These are phyloP conservation scores for Drosophila peninsularis DNA, from an alignment of 2,888 invertebrate genomes.

Conservation along the genomic window DNA sequence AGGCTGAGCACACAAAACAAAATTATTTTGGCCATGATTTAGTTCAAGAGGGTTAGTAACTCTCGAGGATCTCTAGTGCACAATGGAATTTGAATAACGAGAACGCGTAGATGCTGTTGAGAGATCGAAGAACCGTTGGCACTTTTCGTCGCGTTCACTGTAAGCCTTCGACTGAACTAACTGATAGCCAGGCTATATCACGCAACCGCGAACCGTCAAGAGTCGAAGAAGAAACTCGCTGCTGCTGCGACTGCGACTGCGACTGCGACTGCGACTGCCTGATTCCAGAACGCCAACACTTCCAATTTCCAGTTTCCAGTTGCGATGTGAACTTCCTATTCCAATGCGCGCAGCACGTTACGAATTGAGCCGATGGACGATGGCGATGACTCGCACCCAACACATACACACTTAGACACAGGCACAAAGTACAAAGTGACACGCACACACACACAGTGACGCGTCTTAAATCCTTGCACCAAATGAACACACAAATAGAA, in stretches of 20 bases:
- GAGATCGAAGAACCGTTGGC: constrained; percentile 61
- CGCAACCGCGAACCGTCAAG: constrained; percentile 72
- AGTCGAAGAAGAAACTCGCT: constrained; percentile 60
- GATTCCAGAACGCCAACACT: constrained; percentile 53
- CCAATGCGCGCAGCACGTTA: constrained; percentile 58
- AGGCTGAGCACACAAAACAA: constrained; percentile 78
- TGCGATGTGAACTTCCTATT: constrained; percentile 70
- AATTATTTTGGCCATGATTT: constrained; percentile 79
- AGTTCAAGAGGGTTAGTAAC: constrained; percentile 35
- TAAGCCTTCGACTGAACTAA: constrained; percentile 76
- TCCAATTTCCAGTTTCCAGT: constrained; percentile 62
- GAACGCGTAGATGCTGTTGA: constrained; percentile 44
- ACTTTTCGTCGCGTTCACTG: constrained; percentile 79
- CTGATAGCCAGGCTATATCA: constrained; percentile 63
- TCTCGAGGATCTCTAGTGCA: constrained; percentile 38
- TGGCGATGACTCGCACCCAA: constrained; percentile 48
- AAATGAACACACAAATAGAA: constrained; percentile 46
- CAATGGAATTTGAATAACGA: constrained; percentile 38
- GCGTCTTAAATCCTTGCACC: constrained; percentile 67
- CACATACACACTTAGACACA: constrained; percentile 13
- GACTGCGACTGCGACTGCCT: constrained; percentile 21
- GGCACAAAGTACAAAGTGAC: constrained; percentile 20
- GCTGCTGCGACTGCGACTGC: constrained; percentile 26
- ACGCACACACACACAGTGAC: constrained; percentile 23
- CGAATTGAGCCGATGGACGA: constrained; percentile 38